These are phyloP conservation scores for Pyrocoelia pectoralis DNA, from an alignment of 2,888 invertebrate species.

Conservation along the genomic window DNA sequence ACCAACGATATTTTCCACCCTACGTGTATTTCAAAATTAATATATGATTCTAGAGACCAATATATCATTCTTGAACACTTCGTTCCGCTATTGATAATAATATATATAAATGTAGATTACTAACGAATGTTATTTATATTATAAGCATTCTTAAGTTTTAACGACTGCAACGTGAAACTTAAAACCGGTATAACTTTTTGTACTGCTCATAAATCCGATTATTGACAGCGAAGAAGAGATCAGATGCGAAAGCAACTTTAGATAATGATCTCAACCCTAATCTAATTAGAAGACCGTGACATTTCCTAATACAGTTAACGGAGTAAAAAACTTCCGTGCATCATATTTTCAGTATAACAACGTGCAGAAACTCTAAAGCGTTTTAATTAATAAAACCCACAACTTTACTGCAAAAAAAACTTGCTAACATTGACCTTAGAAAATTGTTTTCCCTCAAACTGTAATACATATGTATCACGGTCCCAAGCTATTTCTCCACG, in stretches of 20 bases:
- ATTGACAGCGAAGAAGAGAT: not conserved
- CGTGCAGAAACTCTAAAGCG: too few species aligned
- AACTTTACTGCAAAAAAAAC: not conserved
- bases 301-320: not conserved
- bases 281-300: not conserved
- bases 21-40: too few species aligned
- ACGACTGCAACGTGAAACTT: too few species aligned
- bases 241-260: not conserved
- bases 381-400: not conserved
- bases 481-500: not conserved
- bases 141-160: too few species aligned
- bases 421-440: not conserved
- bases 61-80: too few species aligned
- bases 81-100: too few species aligned
- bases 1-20: too few species aligned
- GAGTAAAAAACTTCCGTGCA: not conserved
- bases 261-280: not conserved
- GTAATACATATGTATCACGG: not conserved
- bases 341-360: not conserved
- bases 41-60: too few species aligned
- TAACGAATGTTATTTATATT: too few species aligned
- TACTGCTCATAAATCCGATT: too few species aligned
- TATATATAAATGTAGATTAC: too few species aligned
- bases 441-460: not conserved
- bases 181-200: too few species aligned